Evolutionary conservation across 2,113 vertebrate genomes (phyloP).

Genomic region (Crypturellus undulatus): DNA sequence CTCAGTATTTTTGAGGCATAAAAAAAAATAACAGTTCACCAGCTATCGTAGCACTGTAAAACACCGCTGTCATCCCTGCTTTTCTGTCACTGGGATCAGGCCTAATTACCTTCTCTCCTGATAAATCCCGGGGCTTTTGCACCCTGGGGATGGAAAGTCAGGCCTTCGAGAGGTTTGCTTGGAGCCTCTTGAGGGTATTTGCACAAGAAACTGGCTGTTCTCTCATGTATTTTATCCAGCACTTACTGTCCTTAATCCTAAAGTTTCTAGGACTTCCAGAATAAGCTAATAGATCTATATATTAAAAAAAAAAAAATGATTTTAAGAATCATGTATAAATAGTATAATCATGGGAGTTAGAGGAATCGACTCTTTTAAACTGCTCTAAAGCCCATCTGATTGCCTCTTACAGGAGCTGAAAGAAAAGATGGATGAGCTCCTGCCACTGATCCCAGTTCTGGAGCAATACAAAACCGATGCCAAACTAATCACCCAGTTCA

Average conservation of each 20-base stretch:
- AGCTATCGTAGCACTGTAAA: background rate
- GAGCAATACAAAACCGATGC: slow-evolving; percentile 99
- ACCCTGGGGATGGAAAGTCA: background rate
- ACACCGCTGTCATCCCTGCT: background rate
- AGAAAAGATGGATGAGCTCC: slow-evolving; percentile 96
- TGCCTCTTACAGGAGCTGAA: slow-evolving; percentile 88
- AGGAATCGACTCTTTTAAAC: background rate
- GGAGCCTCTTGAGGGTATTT: background rate
- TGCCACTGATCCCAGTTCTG: slow-evolving; percentile 95
- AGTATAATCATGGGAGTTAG: background rate
- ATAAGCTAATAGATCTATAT: background rate
- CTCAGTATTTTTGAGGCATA: background rate
- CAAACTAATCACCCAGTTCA: slow-evolving; percentile 94
- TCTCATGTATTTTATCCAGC: background rate
- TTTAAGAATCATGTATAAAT: slow-evolving; percentile 18
- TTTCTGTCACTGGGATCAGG: background rate
- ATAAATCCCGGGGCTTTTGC: background rate
- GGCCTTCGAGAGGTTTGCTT: background rate
- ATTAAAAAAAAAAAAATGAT: background rate
- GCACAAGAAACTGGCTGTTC: background rate
- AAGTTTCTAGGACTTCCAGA: background rate
- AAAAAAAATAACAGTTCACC: background rate
- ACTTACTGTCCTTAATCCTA: background rate
- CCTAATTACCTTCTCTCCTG: background rate
- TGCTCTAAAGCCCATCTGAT: background rate